These are phyloP conservation scores for Ciconia nigra DNA, from an alignment of 2,797 vertebrate species.

Conservation along the genomic window DNA sequence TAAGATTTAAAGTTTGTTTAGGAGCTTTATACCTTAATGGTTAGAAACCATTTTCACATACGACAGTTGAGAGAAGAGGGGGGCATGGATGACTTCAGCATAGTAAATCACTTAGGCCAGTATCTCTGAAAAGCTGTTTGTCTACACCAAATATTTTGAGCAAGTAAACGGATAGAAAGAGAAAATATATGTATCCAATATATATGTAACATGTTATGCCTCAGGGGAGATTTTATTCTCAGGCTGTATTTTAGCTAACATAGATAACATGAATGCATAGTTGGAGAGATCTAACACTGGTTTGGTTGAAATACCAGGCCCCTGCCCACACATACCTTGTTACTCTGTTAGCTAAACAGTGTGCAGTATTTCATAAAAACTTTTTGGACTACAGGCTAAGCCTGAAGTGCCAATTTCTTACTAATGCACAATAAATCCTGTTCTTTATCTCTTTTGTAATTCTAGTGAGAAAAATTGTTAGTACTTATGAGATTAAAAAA, in stretches of 20 bases:
- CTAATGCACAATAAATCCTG: neutral
- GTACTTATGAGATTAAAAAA: neutral
- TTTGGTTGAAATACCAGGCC: neutral
- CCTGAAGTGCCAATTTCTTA: neutral
- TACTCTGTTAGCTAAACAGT: neutral
- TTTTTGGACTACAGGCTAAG: neutral
- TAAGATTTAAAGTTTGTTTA: neutral
- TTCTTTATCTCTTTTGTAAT: neutral
- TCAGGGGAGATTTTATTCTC: neutral
- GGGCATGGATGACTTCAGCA: accelerated
- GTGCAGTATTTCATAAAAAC: neutral
- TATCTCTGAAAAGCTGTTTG: neutral
- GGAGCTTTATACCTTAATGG: neutral
- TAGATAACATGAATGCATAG: neutral
- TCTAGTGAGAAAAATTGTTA: neutral
- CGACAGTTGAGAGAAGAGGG: neutral
- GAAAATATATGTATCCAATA: neutral
- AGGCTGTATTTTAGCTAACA: neutral
- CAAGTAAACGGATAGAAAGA: neutral
- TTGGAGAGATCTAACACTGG: neutral
- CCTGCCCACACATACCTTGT: neutral
- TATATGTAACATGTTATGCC: neutral
- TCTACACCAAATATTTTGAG: neutral
- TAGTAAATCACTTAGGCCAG: neutral
- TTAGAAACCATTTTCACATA: neutral